These are phyloP conservation scores for Tipula unca DNA, from an alignment of 2,888 invertebrate species.

Conservation along the genomic window DNA sequence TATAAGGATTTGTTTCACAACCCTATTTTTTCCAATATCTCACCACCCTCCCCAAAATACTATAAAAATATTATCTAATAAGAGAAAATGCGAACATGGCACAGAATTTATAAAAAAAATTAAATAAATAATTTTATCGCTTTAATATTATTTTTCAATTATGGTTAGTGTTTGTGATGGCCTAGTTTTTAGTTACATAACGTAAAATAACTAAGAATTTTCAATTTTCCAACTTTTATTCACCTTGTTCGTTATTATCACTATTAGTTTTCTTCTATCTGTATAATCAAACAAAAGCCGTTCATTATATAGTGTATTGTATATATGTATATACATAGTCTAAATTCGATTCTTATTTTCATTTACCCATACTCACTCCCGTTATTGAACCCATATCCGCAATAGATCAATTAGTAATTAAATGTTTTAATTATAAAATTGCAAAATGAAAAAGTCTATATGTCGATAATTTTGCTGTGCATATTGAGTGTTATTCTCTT, in stretches of 20 bases:
- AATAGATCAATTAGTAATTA: slow-evolving; percentile 14
- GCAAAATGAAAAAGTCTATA: neutral
- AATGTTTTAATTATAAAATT: neutral
- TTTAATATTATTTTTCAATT: slow-evolving; percentile 3
- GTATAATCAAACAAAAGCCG: neutral
- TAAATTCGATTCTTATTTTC: neutral
- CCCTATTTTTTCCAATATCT: neutral
- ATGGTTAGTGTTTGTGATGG: neutral
- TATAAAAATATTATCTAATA: neutral
- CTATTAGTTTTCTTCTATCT: neutral
- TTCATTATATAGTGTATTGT: neutral
- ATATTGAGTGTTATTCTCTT: too few relatives aligned
- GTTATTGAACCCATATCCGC: neutral
- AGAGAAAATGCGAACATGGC: neutral
- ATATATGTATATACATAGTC: neutral
- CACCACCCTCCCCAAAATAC: neutral
- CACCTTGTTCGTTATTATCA: neutral
- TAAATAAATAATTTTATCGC: neutral
- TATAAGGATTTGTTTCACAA: neutral
- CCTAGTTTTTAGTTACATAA: neutral
- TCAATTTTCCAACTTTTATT: neutral
- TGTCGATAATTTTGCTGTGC: neutral
- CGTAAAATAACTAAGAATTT: neutral
- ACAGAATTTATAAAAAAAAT: neutral
- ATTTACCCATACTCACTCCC: neutral